Percentiles rank a stretch among this genome's conserved stretches.
These are phyloP conservation scores for Heliconius aoede DNA, from an alignment of 2,888 invertebrate species.

Conservation along the genomic window DNA sequence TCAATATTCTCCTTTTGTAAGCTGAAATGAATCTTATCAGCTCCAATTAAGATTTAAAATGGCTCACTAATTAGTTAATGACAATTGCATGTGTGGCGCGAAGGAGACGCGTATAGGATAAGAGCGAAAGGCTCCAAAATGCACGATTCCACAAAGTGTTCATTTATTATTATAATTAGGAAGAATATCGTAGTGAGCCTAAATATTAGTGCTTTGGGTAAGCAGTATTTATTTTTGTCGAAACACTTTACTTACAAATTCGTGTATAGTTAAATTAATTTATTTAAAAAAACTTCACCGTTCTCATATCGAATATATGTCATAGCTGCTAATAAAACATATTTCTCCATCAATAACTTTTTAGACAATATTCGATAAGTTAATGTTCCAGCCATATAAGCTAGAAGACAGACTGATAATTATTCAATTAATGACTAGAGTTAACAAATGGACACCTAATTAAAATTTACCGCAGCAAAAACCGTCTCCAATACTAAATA, in stretches of 20 bases:
- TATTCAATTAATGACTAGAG: constrained; percentile 30
- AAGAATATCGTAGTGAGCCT: constrained; percentile 69
- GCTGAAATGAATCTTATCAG: constrained; percentile 67
- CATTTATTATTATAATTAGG: constrained; percentile 74
- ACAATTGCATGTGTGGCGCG: constrained; percentile 67
- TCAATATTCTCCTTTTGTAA: constrained; percentile 59
- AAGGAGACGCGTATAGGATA: constrained; percentile 59
- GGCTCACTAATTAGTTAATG: constrained; percentile 71
- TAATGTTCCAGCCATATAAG: constrained; percentile 8
- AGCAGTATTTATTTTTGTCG: constrained; percentile 14
- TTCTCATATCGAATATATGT: neutral
- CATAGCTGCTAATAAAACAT: neutral
- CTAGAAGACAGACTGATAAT: constrained; percentile 22
- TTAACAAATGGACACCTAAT: constrained; percentile 35
- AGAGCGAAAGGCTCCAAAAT: constrained; percentile 61
- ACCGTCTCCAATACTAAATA: constrained; percentile 30
- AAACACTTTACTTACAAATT: too few species aligned
- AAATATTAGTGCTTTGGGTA: constrained; percentile 53
- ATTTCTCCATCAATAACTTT: neutral
- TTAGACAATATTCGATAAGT: neutral
- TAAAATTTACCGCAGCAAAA: constrained; percentile 33
- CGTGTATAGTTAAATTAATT: too few species aligned
- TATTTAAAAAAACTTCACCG: neutral
- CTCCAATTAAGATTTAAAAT: constrained; percentile 61
- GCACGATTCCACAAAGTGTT: constrained; percentile 72